A percentile compares a stretch with the other conserved stretches of the same genome.
Conservation (phyloP, 2,113 vertebrate species). For the Petromus typicus region DNA sequence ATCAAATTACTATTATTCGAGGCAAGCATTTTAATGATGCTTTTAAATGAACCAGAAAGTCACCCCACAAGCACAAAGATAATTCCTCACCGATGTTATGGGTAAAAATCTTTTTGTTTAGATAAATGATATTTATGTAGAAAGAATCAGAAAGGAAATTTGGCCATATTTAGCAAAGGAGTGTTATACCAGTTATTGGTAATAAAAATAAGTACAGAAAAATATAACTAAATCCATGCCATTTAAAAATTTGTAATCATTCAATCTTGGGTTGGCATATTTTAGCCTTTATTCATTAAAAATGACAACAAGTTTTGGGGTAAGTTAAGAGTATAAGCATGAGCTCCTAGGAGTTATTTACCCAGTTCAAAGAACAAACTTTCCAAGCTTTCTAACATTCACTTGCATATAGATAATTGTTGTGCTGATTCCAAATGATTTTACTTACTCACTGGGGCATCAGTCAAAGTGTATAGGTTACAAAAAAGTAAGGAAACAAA, state of each 20-base stretch:
- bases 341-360: constrained; percentile 52
- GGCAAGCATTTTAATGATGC: neutral
- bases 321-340: constrained; percentile 52
- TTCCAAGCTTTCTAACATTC: constrained; percentile 26
- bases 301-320: constrained; percentile 13
- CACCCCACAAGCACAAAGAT: constrained; percentile 43
- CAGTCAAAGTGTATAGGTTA: too few relatives aligned
- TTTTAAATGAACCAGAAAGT: constrained; percentile 44
- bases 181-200: neutral
- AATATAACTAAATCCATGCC: neutral
- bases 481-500: too few relatives aligned
- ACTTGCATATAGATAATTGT: constrained; percentile 67
- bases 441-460: constrained; percentile 4
- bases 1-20: constrained; percentile 39
- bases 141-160: constrained; percentile 50
- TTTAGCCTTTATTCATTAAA: constrained; percentile 34
- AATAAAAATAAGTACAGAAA: constrained; percentile 45
- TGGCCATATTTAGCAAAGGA: constrained; percentile 29
- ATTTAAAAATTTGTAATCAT: constrained; percentile 41
- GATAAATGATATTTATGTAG: constrained; percentile 15
- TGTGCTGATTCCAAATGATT: constrained; percentile 53
- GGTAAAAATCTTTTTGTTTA: neutral
- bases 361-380: constrained; percentile 60
- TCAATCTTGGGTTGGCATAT: neutral
- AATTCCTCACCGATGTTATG: constrained; percentile 28